Evolutionary conservation across 2,113 vertebrate species (phyloP), one percentile per base, ranked within the genome.

Genomic region (Pelecanus crispus): DNA sequence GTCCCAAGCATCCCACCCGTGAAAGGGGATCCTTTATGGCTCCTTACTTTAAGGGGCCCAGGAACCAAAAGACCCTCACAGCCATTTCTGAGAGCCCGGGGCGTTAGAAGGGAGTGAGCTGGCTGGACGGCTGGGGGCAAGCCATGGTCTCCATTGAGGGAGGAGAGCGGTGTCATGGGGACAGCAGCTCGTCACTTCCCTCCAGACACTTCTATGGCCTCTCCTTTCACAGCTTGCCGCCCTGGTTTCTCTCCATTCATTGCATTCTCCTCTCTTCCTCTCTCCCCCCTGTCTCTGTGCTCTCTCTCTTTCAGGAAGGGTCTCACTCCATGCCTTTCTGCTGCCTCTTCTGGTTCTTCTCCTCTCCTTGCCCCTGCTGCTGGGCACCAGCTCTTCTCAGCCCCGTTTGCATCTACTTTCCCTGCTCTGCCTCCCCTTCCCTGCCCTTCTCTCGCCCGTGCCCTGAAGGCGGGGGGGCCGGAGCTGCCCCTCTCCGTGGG

Each of bases 331-430:
- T 97, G 97, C 95, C 97, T 91, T 96, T 97, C 97, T 97, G 96
- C 97, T 97, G 97, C 97, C 88, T 97, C 95, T 95, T 95, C 97
- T 97, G 95, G 97, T 77, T 96, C 90, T 97, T 47, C 97, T 90
- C 92, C 89, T 97, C 86, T 97, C 93, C 97, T 78, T 97, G 92
- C 94, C 96, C 92, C 6, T 14, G 26, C 88, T 40, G 92, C 92
- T 70, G 95, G 95, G 93, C 85, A 38, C 97, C 97, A 97, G 98
- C 98, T 97, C 97, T 66, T 95, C 94, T 97, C 97, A 94, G 94
- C 97, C 95, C 97, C 96, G 95, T 90, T 97, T 90, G 95, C 96
- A 92, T 96, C 97, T 96, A 80, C 97, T 84, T 96, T 94, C 97
- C 91, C 95, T 13, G 88, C 97, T 97, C 97, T 93, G 95, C 97